Percentiles rank a stretch among this genome's conserved stretches.
Evolutionary conservation across 35 echinoderm and acorn worm species (phyloP).

Genomic region (Holothuria glaberrima): DNA sequence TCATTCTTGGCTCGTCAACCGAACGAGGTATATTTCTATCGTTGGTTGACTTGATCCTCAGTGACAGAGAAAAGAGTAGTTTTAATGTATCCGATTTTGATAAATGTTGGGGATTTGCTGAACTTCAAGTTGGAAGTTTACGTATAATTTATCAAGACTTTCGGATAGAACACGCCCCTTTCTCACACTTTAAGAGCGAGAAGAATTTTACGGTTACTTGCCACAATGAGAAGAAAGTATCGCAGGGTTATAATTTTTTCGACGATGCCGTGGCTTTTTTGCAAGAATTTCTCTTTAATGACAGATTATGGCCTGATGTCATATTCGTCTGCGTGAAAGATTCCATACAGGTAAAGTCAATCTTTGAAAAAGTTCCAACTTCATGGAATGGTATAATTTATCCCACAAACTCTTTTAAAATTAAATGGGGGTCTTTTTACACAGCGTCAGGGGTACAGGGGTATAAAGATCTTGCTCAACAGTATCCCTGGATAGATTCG

Average conservation of each 20-base stretch:
- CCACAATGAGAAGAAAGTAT: too few species aligned
- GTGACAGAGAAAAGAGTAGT: neutral
- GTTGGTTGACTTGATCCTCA: neutral
- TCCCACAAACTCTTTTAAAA: neutral
- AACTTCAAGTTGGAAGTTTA: too few species aligned
- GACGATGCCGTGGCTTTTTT: neutral
- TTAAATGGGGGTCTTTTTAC: neutral
- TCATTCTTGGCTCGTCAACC: too few species aligned
- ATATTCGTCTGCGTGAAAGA: neutral
- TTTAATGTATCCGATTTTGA: neutral
- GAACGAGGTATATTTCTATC: constrained; percentile 15
- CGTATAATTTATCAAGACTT: neutral
- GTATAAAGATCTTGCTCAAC: neutral
- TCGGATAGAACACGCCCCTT: neutral
- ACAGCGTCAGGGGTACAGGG: neutral
- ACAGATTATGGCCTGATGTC: neutral
- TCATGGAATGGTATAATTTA: neutral
- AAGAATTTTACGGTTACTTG: too few species aligned
- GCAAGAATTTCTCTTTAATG: neutral
- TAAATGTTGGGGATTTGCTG: too few species aligned
- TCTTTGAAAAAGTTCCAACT: neutral
- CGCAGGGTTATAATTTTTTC: too few species aligned
- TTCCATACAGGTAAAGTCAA: neutral
- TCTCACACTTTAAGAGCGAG: neutral
- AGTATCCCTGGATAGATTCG: neutral